Evolutionary conservation across 2,113 vertebrate genomes (phyloP), one percentile per base, ranked within the genome.

Genomic region (Pachypanchax playfairii): DNA sequence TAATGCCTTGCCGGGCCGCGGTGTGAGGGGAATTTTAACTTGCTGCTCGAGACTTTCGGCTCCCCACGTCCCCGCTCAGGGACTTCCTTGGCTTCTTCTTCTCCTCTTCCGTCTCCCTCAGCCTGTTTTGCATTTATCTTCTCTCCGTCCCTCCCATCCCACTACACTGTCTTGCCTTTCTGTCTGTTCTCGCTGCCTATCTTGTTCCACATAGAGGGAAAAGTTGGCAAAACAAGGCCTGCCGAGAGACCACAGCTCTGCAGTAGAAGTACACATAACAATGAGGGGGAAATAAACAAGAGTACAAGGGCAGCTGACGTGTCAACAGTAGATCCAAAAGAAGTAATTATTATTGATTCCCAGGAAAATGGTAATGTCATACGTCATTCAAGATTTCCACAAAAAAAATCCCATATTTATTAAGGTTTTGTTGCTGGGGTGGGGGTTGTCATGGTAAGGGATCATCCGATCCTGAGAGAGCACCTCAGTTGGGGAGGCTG

Each of bases 121-220:
- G 80, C 41, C 79, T 81, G 77, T 52, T 86, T 83, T 78, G 70
- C 87, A 82, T 83, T 77, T 67, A 28, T 83, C 72, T 76, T 58
- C 65, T 68, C 64, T 80, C 79, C 51, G 65, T 58, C 62, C 56
- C 67, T 71, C 77, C 72, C 79, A 64, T 53, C 51, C 47, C 60
- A 46, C 82, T 61, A 61, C 51, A 31, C 73, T 61, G 65, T 63
- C 65, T 61, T 4, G 39, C 57, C 29, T 69, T 42, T 50, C 70
- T 68, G 70, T 70, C 63, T 57, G 17, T 59, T 79, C 52, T 79
- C 54, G 4, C 53, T 73, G 66, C 35, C 57, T 6, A 36, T 63
- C 69, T 73, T 60, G 53, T 72, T 81, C 35, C 43, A 18, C 6
- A 41, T 69, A 39, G 64, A 69, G 54, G 14, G 36, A 44, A 56